phyloP scores from a whole-genome alignment of 2,113 vertebrate species.

The Myrmophylax atrothorax region DNA sequence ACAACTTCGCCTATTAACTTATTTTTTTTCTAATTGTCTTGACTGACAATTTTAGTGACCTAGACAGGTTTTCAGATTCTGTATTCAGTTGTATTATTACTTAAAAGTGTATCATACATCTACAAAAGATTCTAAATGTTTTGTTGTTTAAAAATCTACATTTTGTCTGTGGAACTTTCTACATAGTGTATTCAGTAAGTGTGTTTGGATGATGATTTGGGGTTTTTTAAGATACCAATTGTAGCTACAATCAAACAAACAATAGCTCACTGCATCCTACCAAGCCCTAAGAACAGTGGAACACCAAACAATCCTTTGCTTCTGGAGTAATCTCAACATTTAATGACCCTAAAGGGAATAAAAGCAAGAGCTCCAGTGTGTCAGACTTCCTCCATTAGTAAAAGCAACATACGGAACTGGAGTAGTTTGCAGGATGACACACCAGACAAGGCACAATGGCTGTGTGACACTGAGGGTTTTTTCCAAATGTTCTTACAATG shows the following conservation, averaged over 20 bases:
- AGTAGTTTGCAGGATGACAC: neutral
- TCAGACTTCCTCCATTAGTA: neutral
- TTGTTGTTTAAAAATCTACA: neutral
- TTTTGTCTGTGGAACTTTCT: neutral
- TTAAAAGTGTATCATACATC: neutral
- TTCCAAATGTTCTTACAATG: neutral
- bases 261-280: neutral
- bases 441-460: neutral
- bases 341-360: neutral
- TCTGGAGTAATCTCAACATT: neutral
- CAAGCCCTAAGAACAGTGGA: neutral
- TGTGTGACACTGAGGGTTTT: accelerated
- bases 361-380: neutral
- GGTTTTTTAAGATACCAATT: neutral
- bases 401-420: neutral
- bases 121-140: neutral
- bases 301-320: neutral
- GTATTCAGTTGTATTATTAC: neutral
- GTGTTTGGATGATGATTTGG: neutral
- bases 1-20: neutral
- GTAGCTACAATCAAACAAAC: neutral
- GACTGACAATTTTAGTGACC: neutral
- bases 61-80: neutral
- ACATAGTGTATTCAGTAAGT: neutral
- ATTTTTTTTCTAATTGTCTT: neutral